Percentiles rank a stretch among this genome's conserved stretches.
phyloP scores from a whole-genome alignment of 2,113 vertebrate species.

The Sialia sialis region DNA sequence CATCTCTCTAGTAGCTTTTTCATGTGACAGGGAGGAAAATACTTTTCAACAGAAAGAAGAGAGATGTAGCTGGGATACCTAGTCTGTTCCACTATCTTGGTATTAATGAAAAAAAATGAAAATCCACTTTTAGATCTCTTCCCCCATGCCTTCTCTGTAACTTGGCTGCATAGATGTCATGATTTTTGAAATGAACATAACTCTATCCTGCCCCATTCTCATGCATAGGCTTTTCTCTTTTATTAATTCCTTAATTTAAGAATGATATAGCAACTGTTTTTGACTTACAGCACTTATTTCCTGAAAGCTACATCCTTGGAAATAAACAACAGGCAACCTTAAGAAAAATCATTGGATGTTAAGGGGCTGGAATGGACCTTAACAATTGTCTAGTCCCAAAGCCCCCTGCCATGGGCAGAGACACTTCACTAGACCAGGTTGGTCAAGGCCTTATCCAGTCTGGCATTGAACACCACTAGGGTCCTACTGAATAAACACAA shows the following conservation, averaged over 20 bases:
- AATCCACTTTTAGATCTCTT: background rate
- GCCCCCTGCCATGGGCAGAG: background rate
- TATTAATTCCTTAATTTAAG: background rate
- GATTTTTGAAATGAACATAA: background rate
- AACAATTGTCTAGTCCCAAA: background rate
- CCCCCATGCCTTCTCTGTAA: background rate
- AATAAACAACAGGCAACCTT: background rate
- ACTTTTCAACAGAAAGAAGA: background rate
- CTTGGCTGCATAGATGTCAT: background rate
- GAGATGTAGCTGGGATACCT: background rate
- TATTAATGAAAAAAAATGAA: background rate
- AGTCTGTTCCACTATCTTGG: background rate
- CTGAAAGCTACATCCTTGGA: background rate
- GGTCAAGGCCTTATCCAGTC: background rate
- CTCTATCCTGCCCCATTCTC: background rate
- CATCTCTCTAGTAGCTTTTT: background rate
- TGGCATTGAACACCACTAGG: background rate
- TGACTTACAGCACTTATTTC: background rate
- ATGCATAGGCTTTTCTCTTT: background rate
- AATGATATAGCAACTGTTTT: background rate
- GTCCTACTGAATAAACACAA: slow-evolving; percentile 12
- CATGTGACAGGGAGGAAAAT: background rate
- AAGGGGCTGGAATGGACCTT: background rate
- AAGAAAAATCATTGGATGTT: background rate
- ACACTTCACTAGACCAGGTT: background rate